Percentiles rank a stretch among this genome's conserved stretches.
Conservation (phyloP, 2,113 vertebrate genomes). For the Picathartes gymnocephalus region DNA sequence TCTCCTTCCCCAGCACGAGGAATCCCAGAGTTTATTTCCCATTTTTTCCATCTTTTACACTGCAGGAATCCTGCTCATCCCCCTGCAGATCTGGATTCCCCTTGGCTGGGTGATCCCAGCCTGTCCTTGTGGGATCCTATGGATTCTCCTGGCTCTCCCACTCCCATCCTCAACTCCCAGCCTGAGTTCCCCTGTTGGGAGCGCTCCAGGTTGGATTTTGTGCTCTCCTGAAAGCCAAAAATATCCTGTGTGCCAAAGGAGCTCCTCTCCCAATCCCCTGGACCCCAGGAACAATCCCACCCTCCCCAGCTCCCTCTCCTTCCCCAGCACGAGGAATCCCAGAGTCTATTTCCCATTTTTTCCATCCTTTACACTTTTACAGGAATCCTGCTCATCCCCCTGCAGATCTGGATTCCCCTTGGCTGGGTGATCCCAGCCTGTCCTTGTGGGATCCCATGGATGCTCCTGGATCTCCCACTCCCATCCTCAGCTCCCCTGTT, state of each 20-base stretch:
- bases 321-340: rapidly evolving
- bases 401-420: rapidly evolving
- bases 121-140: not conserved
- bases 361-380: not conserved
- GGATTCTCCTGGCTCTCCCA: not conserved
- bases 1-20: rapidly evolving
- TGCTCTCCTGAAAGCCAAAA: not conserved
- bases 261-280: not conserved
- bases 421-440: not conserved
- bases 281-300: not conserved
- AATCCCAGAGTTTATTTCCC: not conserved
- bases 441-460: not conserved
- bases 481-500: not conserved
- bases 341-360: not conserved
- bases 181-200: not conserved
- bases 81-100: not conserved
- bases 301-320: not conserved
- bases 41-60: not conserved
- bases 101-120: not conserved
- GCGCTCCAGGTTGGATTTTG: not conserved
- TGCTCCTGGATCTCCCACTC: not conserved
- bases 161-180: not conserved
- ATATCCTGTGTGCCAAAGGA: not conserved
- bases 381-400: not conserved
- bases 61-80: rapidly evolving